Percentiles rank a stretch among this genome's conserved stretches.
Evolutionary conservation across 2,888 invertebrate species (phyloP).

Genomic region (Aradus depressus): DNA sequence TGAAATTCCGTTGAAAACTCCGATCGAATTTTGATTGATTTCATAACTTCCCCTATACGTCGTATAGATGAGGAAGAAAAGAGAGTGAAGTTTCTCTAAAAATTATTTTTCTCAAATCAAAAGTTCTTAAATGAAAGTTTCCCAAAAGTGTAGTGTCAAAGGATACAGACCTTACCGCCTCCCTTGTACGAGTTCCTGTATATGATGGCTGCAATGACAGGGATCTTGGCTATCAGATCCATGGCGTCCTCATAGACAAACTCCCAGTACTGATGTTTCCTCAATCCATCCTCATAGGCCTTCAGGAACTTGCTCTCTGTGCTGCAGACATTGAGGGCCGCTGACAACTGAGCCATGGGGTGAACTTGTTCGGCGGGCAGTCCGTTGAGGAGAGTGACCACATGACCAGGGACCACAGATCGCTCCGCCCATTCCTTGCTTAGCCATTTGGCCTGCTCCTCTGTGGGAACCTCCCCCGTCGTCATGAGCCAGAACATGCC

Average conservation of each 20-base stretch:
- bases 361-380: conserved; percentile 70
- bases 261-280: conserved; percentile 80
- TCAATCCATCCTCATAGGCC: conserved; percentile 72
- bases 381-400: conserved; percentile 81
- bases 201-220: conserved; percentile 88
- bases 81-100: too few species aligned
- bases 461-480: conserved; percentile 77
- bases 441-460: conserved; percentile 56
- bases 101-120: too few species aligned
- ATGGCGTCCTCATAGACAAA: conserved; percentile 74
- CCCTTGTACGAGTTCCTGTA: conserved; percentile 72
- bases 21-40: too few species aligned
- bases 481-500: conserved; percentile 87
- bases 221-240: conserved; percentile 88
- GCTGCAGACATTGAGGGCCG: conserved; percentile 84
- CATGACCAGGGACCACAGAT: conserved; percentile 78
- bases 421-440: conserved; percentile 74
- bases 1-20: too few species aligned
- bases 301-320: conserved; percentile 84
- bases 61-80: too few species aligned
- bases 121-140: too few species aligned
- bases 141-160: too few species aligned
- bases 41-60: too few species aligned
- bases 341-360: conserved; percentile 89
- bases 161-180: too few species aligned